Base-by-base conservation (phyloP, 2,888 invertebrate species). In the Apodemia zela region DNA sequence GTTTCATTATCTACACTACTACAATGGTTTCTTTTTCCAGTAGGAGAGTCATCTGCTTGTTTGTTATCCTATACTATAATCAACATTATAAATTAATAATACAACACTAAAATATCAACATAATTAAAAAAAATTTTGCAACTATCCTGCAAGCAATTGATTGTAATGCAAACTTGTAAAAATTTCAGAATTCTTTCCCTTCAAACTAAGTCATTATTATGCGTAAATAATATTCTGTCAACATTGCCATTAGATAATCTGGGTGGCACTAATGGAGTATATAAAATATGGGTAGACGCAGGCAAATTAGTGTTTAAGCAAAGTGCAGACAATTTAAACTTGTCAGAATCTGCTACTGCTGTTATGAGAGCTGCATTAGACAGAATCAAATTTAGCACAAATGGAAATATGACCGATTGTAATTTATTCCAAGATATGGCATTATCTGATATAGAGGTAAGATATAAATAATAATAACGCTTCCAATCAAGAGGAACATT, bases 341-440 rank as follows among this genome's bases (percentile, higher is more conserved):
- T 95, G 18, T 73, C 95, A 54, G 96, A 96, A 77, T 94, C 96
- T 0, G 93, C 94, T 2, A 95, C 95, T 0, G 94, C 95, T 4
- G 94, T 95, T 0, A 94, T 96, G 94, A 92, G 96, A 71, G 95
- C 96, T n/a, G 93, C 95, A 1, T 82, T 96, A 54, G 94, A 95
- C 74, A 94, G 94, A 84, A 89, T 96, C 60, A 94, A 94, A 69
- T 77, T 82, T n/a, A 81, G 77, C 69, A 81, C 83, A 65, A 83
- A 78, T 75, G 80, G 76, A 17, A 82, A 76, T 64, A 73, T 72
- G 15, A 76, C 70, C 73, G 78, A 81, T 57, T 79, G 75, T 68
- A 82, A 84, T 66, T 81, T 93, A 54, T 94, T 94, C 69, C 87
- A 84, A 70, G 89, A 93, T 71, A 84, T 94, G 73, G 92, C 92